These are phyloP conservation scores for Gortyna flavago DNA, from an alignment of 2,888 invertebrate species.

Conservation along the genomic window DNA sequence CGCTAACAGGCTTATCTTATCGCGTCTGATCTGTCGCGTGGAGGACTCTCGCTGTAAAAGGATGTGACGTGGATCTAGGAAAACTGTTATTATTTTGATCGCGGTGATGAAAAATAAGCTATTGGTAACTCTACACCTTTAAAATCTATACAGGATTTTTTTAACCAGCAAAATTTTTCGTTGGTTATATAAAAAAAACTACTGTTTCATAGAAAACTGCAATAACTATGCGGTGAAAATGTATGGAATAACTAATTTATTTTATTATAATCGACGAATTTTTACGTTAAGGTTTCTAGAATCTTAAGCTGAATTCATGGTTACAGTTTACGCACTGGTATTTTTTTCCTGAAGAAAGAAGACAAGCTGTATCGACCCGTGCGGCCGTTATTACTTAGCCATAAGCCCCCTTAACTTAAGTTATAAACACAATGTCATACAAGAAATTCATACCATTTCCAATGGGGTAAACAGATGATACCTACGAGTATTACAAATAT, in stretches of 20 bases:
- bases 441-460: not conserved
- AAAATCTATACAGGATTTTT: not conserved
- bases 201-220: too few relatives aligned
- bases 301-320: too few relatives aligned
- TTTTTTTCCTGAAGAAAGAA: too few relatives aligned
- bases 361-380: too few relatives aligned
- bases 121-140: not conserved
- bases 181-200: too few relatives aligned
- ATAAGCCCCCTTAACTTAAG: not conserved
- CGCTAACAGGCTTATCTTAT: conserved; percentile 60
- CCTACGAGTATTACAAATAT: conserved; percentile 5
- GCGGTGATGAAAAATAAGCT: not conserved
- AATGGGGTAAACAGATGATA: not conserved
- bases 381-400: too few relatives aligned
- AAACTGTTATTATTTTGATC: conserved; percentile 23
- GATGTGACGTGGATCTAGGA: conserved; percentile 14
- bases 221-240: too few relatives aligned
- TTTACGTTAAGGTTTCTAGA: too few relatives aligned
- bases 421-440: not conserved
- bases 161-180: too few relatives aligned
- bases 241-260: too few relatives aligned
- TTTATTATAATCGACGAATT: too few relatives aligned
- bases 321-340: too few relatives aligned
- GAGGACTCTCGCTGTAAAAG: conserved; percentile 36
- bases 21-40: conserved; percentile 47